phyloP scores from a whole-genome alignment of 1,140 invertebrate species.

The Cyclargus thomasi region DNA sequence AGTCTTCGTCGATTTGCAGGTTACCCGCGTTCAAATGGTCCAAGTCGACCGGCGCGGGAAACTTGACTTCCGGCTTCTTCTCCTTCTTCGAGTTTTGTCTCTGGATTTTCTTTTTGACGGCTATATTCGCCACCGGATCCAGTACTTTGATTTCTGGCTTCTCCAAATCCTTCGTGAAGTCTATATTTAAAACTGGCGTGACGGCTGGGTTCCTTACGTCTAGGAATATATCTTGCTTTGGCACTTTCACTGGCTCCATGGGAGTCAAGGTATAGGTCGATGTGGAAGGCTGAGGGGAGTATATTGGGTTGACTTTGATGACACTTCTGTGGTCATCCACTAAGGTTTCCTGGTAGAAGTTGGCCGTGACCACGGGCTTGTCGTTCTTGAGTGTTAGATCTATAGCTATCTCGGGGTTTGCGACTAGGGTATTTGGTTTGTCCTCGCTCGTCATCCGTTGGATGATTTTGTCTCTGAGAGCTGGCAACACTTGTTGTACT shows the following conservation, averaged over 20 bases:
- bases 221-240: slow-evolving; percentile 40
- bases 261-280: slow-evolving; percentile 41
- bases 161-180: slow-evolving; percentile 52
- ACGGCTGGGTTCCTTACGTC: slow-evolving; percentile 37
- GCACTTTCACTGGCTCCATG: slow-evolving; percentile 39
- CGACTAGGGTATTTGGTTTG: slow-evolving; percentile 29
- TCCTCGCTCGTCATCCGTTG: slow-evolving; percentile 42
- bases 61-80: slow-evolving; percentile 37
- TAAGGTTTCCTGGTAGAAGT: slow-evolving; percentile 65
- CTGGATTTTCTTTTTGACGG: slow-evolving; percentile 41
- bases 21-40: slow-evolving; percentile 58
- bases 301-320: slow-evolving; percentile 57
- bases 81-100: slow-evolving; percentile 52
- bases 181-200: slow-evolving; percentile 62
- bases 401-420: slow-evolving; percentile 44
- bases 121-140: slow-evolving; percentile 42
- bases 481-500: slow-evolving; percentile 33
- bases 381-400: slow-evolving; percentile 50
- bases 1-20: slow-evolving; percentile 67
- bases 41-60: slow-evolving; percentile 40
- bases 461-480: slow-evolving; percentile 35
- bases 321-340: slow-evolving; percentile 56
- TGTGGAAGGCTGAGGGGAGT: slow-evolving; percentile 57
- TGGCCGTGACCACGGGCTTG: slow-evolving; percentile 46
- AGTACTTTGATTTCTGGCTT: slow-evolving; percentile 65